A percentile compares a stretch with the other conserved stretches of the same genome.
Evolutionary conservation across 1,140 invertebrate species (phyloP).

Genomic region (Tribolium castaneum): DNA sequence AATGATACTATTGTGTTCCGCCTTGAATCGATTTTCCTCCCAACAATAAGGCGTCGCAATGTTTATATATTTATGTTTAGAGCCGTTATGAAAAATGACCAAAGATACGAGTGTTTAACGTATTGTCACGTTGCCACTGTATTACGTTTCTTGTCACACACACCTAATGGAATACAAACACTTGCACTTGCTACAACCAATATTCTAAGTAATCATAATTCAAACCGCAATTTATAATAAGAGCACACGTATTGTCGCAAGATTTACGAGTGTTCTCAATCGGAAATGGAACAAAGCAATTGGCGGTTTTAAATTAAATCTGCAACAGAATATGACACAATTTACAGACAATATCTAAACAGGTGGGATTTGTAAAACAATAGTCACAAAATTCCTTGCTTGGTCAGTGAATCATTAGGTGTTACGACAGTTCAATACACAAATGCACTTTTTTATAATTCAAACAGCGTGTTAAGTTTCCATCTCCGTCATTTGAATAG

Average conservation of each 20-base stretch:
- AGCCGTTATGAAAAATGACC: slow-evolving; percentile 14
- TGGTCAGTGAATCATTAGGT: no score
- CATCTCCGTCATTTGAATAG: no score
- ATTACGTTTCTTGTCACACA: slow-evolving; percentile 9
- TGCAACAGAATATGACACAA: no score
- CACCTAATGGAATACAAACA: slow-evolving; percentile 21
- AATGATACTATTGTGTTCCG: slow-evolving; percentile 39
- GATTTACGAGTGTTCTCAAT: background rate
- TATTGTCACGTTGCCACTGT: slow-evolving; percentile 28
- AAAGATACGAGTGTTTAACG: slow-evolving; percentile 20
- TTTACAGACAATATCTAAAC: no score
- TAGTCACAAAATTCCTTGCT: no score
- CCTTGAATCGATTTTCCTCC: slow-evolving; percentile 21
- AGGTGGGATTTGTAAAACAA: no score
- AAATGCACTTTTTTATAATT: no score
- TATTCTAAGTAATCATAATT: slow-evolving; percentile 3
- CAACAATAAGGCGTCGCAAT: slow-evolving; percentile 24
- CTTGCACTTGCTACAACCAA: background rate
- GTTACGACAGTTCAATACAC: no score
- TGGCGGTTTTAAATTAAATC: background rate
- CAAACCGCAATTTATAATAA: background rate
- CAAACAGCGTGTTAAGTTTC: no score
- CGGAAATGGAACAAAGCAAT: background rate
- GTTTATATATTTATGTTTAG: slow-evolving; percentile 35
- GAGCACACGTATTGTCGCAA: background rate